Base-by-base conservation (phyloP, 2,888 invertebrate genomes). In the Griposia aprilina region DNA sequence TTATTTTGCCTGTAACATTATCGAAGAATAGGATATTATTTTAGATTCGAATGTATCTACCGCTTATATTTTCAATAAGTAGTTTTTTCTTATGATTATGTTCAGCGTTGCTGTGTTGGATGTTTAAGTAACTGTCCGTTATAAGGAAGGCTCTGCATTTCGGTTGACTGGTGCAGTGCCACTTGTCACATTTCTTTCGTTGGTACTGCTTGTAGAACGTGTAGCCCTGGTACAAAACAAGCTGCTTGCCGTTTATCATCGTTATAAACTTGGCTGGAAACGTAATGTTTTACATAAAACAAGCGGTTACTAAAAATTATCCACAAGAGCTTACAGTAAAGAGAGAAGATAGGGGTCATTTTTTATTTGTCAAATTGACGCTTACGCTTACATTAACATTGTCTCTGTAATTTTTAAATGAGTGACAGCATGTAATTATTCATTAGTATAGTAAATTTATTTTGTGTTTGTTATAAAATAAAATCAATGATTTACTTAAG, bases 201-300 rank as follows among this genome's bases (percentile, higher is more conserved):
- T 69, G 13, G n/a, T 69, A 69, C 60, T 69, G 69, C 69, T 69
- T 75, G 73, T 86, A 85, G 69, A 87, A 90, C 1, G 87, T 87
- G 74, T 86, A 89, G 26, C 82, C 86, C 36, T 84, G 74, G 74
- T 82, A 79, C 30, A 79, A 13, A 1, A 79, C n/a, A 6, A 81
- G 65, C 41, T 74, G 50, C 13, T 79, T 79, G 20, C 78, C 81
- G 6, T 81, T 81, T 13, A 79, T 23, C 78, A 79, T 79, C 4
- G 74, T 86, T 73, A 89, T 90, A 66, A 70, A 1, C 26, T 78
- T 59, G 11, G 82, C 88, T 88, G 84, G 76, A 86, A 83, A 60
- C 1, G 52, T 41, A 8, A 45, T 6, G 45, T 45, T 10, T 45
- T 45, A 45, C 45, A 10, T 41, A 41, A 69, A n/a, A n/a, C 3